Percentiles rank a stretch among this genome's conserved stretches.
These are phyloP conservation scores for Nothoprocta perdicaria DNA, from an alignment of 2,113 vertebrate species.

Conservation along the genomic window DNA sequence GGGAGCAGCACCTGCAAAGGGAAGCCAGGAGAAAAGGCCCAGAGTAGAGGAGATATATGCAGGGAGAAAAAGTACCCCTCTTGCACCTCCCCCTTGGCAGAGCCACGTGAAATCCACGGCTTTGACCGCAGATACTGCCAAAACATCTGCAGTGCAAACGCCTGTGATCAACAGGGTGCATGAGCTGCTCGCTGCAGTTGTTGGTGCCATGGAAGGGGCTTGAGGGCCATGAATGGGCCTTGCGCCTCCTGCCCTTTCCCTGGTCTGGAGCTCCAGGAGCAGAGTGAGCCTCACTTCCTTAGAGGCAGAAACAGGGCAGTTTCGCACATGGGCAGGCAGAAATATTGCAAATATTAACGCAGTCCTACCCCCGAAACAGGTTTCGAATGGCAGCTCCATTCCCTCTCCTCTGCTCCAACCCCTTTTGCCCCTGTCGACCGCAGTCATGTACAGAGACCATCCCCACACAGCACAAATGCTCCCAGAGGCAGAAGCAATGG, in stretches of 20 bases:
- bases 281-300: neutral
- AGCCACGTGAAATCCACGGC: neutral
- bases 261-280: neutral
- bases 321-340: neutral
- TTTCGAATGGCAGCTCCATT: neutral
- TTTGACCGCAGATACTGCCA: neutral
- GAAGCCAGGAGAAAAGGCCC: no score
- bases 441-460: neutral
- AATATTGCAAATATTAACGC: neutral
- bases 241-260: neutral
- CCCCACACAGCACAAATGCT: neutral
- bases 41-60: neutral
- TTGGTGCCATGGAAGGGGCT: neutral
- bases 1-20: neutral
- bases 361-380: neutral
- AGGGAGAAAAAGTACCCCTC: neutral
- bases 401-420: neutral
- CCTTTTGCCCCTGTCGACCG: neutral
- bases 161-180: neutral
- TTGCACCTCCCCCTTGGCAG: neutral
- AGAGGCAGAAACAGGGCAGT: neutral
- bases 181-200: neutral
- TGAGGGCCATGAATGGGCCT: neutral
- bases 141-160: conserved; percentile 3
- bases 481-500: neutral